Evolutionary conservation across 2,888 invertebrate genomes (phyloP).

Genomic region (Slavum lentiscoides): DNA sequence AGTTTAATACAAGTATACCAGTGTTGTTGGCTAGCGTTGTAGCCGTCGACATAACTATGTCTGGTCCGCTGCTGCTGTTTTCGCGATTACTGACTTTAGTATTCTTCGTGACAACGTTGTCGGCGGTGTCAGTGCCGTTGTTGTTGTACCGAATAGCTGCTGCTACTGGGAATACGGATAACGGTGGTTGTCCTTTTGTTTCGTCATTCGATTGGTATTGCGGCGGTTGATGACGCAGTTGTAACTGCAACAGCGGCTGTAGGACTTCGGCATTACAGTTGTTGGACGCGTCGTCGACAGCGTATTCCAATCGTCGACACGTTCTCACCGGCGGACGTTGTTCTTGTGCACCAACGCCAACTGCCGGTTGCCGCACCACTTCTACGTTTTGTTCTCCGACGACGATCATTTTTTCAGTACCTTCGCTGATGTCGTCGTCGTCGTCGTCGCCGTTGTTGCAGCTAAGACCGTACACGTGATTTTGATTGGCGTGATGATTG

Average conservation of each 20-base stretch:
- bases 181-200: background rate
- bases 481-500: background rate
- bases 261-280: background rate
- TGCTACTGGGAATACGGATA: too few species aligned
- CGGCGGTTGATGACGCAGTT: background rate
- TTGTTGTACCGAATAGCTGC: background rate
- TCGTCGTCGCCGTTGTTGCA: background rate
- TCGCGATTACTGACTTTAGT: background rate
- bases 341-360: background rate
- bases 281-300: background rate
- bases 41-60: conserved; percentile 31
- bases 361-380: background rate
- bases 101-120: too few species aligned
- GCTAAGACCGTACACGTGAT: background rate
- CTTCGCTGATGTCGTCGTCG: background rate
- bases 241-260: background rate
- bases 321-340: background rate
- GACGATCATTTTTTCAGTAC: background rate
- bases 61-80: background rate
- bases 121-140: background rate
- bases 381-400: background rate
- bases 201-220: background rate
- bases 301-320: background rate
- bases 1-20: background rate
- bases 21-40: background rate